These are phyloP conservation scores for Noctuana brunneofusca DNA, from an alignment of 2,888 invertebrate species.

Conservation along the genomic window DNA sequence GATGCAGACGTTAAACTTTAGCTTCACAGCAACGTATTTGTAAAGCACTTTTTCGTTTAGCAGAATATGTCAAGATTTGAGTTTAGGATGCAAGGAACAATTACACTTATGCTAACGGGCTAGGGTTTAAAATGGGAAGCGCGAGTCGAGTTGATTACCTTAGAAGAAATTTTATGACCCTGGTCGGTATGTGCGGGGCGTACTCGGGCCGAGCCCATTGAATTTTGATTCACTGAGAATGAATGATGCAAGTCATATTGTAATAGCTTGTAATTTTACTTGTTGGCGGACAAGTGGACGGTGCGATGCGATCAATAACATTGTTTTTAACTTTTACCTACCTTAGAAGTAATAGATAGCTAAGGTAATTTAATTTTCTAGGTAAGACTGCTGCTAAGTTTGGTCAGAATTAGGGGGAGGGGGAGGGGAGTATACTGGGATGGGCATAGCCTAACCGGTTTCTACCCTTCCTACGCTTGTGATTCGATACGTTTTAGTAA, in stretches of 20 bases:
- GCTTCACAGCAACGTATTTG: slow-evolving; percentile 38
- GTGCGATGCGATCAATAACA: neutral
- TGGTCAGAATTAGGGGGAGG: too few species aligned
- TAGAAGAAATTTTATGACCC: slow-evolving; percentile 72
- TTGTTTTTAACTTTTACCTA: neutral
- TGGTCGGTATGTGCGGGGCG: slow-evolving; percentile 62
- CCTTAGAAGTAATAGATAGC: neutral
- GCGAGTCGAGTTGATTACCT: slow-evolving; percentile 61
- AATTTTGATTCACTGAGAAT: slow-evolving; percentile 46
- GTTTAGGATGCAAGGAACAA: slow-evolving; percentile 35
- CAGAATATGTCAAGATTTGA: slow-evolving; percentile 40
- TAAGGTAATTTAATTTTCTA: neutral
- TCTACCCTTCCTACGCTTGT: too few species aligned
- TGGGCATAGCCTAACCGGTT: too few species aligned
- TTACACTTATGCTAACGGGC: slow-evolving; percentile 35
- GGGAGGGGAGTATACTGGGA: too few species aligned
- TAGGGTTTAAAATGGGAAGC: slow-evolving; percentile 45
- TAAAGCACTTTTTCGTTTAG: slow-evolving; percentile 44
- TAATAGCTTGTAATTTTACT: slow-evolving; percentile 12
- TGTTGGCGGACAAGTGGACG: slow-evolving; percentile 27
- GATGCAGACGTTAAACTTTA: slow-evolving; percentile 37
- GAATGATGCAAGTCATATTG: slow-evolving; percentile 43
- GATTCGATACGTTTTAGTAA: too few species aligned
- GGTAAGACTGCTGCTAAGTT: too few species aligned
- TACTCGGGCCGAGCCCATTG: slow-evolving; percentile 39